A percentile compares a stretch with the other conserved stretches of the same genome.
Conservation (phyloP, 1,140 invertebrate genomes). For the Polyergus mexicanus region DNA sequence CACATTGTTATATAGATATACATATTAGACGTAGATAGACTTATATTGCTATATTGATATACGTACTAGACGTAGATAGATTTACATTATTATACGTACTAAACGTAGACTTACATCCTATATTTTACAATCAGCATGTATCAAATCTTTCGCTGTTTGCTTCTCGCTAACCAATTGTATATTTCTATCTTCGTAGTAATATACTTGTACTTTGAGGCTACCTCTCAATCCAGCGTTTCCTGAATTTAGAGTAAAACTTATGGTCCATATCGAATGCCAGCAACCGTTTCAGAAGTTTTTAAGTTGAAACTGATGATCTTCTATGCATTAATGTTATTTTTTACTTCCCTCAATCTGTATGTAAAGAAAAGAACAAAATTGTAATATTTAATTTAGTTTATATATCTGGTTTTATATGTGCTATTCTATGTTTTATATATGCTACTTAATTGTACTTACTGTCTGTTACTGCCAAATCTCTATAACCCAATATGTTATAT, state of each 20-base stretch:
- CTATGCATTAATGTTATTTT: slow-evolving; percentile 89
- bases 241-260: slow-evolving; percentile 92
- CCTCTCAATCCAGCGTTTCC: slow-evolving; percentile 93
- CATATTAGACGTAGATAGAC: too few species aligned
- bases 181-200: slow-evolving; percentile 99
- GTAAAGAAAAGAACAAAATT: too few species aligned
- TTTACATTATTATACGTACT: too few species aligned
- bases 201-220: slow-evolving; percentile 97
- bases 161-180: slow-evolving; percentile 98
- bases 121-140: slow-evolving; percentile 82
- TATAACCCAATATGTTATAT: too few species aligned
- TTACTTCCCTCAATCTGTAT: background rate
- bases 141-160: slow-evolving; percentile 96
- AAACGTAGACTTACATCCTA: background rate
- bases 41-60: too few species aligned
- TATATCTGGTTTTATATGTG: too few species aligned
- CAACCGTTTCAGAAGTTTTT: slow-evolving; percentile 99
- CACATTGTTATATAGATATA: too few species aligned
- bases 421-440: too few species aligned
- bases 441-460: too few species aligned
- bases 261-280: slow-evolving; percentile 98
- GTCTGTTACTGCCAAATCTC: too few species aligned
- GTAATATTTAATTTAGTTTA: too few species aligned
- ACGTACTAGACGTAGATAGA: too few species aligned
- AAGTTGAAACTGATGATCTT: slow-evolving; percentile 98